These are phyloP conservation scores for Urechis unicinctus DNA, from an alignment of 2,888 invertebrate genomes.

Conservation along the genomic window DNA sequence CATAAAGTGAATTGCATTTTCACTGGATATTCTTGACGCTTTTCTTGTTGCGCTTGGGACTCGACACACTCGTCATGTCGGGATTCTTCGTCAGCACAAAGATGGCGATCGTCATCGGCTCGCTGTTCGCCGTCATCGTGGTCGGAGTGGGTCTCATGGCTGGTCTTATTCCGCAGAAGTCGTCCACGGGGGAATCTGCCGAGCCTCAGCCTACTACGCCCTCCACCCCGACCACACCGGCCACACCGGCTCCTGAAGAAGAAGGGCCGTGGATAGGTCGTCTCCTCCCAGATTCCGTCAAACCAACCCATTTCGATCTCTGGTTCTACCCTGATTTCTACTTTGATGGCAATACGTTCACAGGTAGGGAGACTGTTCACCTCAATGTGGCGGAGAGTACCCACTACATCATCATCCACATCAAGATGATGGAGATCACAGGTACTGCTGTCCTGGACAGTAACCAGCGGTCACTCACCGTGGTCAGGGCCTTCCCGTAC, in stretches of 20 bases:
- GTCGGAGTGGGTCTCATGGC: background rate
- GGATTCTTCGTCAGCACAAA: background rate
- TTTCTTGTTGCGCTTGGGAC: too few species aligned
- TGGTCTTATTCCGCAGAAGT: background rate
- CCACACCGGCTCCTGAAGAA: background rate
- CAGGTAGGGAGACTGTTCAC: slow-evolving; percentile 55
- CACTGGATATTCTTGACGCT: too few species aligned
- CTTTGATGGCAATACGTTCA: slow-evolving; percentile 52
- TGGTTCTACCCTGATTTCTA: slow-evolving; percentile 62
- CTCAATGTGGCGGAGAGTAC: slow-evolving; percentile 41
- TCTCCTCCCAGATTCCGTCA: slow-evolving; percentile 59
- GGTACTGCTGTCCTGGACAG: slow-evolving; percentile 39
- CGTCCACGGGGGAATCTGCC: background rate
- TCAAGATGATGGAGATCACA: slow-evolving; percentile 57
- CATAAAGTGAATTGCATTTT: too few species aligned
- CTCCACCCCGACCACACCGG: background rate
- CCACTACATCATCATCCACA: slow-evolving; percentile 56
- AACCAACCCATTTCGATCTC: slow-evolving; percentile 65
- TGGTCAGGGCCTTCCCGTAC: slow-evolving; percentile 37
- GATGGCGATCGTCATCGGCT: background rate
- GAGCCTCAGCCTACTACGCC: background rate
- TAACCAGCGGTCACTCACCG: slow-evolving; percentile 9
- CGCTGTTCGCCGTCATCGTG: background rate
- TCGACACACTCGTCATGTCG: too few species aligned
- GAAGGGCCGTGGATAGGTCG: slow-evolving; percentile 17